phyloP scores from a whole-genome alignment of 2,888 invertebrate genomes.

The Cylloceria caligata region DNA sequence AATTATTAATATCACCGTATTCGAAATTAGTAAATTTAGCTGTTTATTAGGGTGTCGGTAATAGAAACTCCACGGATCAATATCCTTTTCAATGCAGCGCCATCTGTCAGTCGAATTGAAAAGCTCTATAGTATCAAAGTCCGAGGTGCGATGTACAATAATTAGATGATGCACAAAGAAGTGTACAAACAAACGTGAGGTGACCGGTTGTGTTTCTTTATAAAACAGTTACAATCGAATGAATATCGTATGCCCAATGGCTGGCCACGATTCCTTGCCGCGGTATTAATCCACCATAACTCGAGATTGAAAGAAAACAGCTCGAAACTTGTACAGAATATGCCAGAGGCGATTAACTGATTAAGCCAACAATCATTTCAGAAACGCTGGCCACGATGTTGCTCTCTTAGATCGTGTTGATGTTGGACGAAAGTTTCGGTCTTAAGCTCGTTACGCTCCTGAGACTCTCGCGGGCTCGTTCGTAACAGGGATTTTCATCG shows the following conservation, averaged over 20 bases:
- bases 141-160: background rate
- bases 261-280: background rate
- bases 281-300: background rate
- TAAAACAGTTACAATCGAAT: constrained; percentile 3
- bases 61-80: constrained; percentile 4
- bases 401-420: constrained; percentile 50
- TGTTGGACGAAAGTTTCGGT: constrained; percentile 54
- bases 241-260: background rate
- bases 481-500: background rate
- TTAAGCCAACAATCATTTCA: constrained; percentile 23
- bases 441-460: constrained; percentile 47
- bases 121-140: background rate
- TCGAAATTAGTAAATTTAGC: background rate
- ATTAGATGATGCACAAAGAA: background rate
- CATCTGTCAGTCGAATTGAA: background rate
- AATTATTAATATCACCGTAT: background rate
- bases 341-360: constrained; percentile 25
- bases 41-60: background rate
- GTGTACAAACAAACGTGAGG: background rate
- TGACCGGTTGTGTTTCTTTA: background rate
- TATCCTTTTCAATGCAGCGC: constrained; percentile 7
- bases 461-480: constrained; percentile 9
- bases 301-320: constrained; percentile 12
- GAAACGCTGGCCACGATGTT: background rate
- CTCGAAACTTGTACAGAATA: background rate